phyloP scores from a whole-genome alignment of 30 jellyfish, hydroid and myxozoan genomes.

The Clytia hemisphaerica region DNA sequence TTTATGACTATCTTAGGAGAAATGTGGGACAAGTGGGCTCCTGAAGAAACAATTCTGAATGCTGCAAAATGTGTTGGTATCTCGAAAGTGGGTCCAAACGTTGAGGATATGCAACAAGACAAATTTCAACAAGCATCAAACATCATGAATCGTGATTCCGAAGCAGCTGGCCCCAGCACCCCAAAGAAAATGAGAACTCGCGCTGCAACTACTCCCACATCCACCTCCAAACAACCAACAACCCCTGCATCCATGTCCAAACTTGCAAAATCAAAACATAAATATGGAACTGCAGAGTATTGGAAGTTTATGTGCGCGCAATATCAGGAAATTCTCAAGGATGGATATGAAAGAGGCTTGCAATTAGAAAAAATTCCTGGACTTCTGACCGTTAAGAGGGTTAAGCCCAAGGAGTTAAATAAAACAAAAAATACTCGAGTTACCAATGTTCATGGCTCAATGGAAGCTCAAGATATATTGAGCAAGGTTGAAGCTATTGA shows the following conservation, averaged over 20 bases:
- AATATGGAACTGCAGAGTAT: neutral
- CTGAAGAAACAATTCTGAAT: neutral
- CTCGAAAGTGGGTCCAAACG: slow-evolving; percentile 14
- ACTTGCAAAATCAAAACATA: slow-evolving; percentile 4
- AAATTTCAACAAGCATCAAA: slow-evolving; percentile 25
- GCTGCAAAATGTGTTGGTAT: slow-evolving; percentile 25
- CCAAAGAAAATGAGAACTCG: slow-evolving; percentile 12
- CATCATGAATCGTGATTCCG: neutral
- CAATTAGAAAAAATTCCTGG: slow-evolving; percentile 7
- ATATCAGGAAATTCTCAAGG: neutral
- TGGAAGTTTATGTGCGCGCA: slow-evolving; percentile 10
- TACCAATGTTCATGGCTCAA: slow-evolving; percentile 14
- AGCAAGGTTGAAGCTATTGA: neutral
- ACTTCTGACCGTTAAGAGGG: neutral
- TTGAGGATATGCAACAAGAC: slow-evolving; percentile 24
- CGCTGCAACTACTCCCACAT: neutral
- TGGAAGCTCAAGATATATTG: slow-evolving; percentile 11
- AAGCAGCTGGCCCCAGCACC: neutral
- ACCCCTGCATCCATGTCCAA: slow-evolving; percentile 14
- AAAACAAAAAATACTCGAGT: neutral
- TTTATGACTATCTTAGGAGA: slow-evolving; percentile 11
- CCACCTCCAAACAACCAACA: neutral
- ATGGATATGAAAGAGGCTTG: slow-evolving; percentile 3
- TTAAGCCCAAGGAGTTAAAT: slow-evolving; percentile 1
- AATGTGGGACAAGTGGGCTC: slow-evolving; percentile 32